Conservation (phyloP, 2,113 vertebrate species). For the Cyprinus carpio region DNA sequence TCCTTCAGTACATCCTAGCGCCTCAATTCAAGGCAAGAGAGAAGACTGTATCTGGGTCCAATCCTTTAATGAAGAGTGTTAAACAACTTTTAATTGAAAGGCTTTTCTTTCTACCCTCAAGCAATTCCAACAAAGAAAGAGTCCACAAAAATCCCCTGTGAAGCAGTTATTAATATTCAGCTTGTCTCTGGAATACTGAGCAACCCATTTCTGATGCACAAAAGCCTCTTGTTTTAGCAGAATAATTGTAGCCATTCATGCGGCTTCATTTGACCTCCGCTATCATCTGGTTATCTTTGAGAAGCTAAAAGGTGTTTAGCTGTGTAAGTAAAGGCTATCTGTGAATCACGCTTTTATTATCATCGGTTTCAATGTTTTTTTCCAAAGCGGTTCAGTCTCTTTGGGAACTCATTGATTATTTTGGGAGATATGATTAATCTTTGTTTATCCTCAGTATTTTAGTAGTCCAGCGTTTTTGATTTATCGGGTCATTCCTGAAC, state of each 20-base stretch:
- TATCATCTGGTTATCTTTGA: background rate
- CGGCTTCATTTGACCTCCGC: constrained; percentile 10
- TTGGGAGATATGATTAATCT: background rate
- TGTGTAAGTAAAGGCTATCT: constrained; percentile 2
- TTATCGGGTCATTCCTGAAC: constrained; percentile 20
- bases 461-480: background rate
- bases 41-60: constrained; percentile 8
- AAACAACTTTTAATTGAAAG: constrained; percentile 70
- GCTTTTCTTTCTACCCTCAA: constrained; percentile 62
- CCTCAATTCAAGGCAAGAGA: background rate
- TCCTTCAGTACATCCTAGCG: background rate
- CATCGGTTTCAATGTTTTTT: background rate
- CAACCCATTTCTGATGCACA: constrained; percentile 34
- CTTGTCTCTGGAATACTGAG: constrained; percentile 45
- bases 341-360: background rate
- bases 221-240: background rate
- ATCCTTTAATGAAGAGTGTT: constrained; percentile 54
- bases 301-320: constrained; percentile 1
- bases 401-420: background rate
- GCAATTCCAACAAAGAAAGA: constrained; percentile 60
- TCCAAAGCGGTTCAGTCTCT: background rate
- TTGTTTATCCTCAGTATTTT: background rate
- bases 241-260: constrained; percentile 23
- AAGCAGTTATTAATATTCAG: constrained; percentile 62
- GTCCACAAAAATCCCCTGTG: constrained; percentile 47